Percentiles rank a stretch among this genome's conserved stretches.
phyloP scores from a whole-genome alignment of 2,113 vertebrate genomes.

The Pseudorasbora parva region DNA sequence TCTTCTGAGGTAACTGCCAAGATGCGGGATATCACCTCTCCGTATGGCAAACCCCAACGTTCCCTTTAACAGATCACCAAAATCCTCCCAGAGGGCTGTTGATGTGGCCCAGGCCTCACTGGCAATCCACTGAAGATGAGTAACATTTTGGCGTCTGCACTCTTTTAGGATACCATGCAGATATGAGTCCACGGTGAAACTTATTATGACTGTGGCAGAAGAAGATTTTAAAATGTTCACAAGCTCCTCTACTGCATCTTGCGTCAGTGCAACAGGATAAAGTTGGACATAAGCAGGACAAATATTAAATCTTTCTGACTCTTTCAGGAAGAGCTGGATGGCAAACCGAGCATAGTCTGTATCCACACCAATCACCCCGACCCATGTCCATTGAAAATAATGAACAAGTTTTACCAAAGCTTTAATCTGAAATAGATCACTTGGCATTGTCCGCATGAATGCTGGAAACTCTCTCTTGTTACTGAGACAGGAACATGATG shows the following conservation, averaged over 20 bases:
- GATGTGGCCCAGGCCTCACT: conserved; percentile 76
- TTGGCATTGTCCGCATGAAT: conserved; percentile 79
- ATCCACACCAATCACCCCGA: conserved; percentile 73
- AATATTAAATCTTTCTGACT: conserved; percentile 64
- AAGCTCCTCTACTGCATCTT: conserved; percentile 60
- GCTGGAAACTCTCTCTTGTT: conserved; percentile 72
- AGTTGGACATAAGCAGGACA: conserved; percentile 72
- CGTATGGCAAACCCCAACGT: conserved; percentile 75
- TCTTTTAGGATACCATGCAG: conserved; percentile 68
- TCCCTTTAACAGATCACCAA: conserved; percentile 65
- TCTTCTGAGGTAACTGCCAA: conserved; percentile 62
- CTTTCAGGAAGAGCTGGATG: conserved; percentile 74
- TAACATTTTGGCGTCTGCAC: conserved; percentile 64
- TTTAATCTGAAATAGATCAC: conserved; percentile 75
- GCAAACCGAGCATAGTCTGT: conserved; percentile 75
- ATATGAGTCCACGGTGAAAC: conserved; percentile 70
- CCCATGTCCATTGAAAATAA: conserved; percentile 78
- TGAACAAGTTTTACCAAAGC: conserved; percentile 70
- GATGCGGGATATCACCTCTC: conserved; percentile 68
- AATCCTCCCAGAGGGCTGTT: conserved; percentile 68
- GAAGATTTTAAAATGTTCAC: conserved; percentile 61
- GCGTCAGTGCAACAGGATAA: conserved; percentile 64
- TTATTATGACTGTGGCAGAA: conserved; percentile 72
- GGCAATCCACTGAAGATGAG: conserved; percentile 72
- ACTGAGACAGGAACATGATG: conserved; percentile 76